Base-by-base conservation (phyloP, 2,113 vertebrate genomes). In the Dipodomys spectabilis region DNA sequence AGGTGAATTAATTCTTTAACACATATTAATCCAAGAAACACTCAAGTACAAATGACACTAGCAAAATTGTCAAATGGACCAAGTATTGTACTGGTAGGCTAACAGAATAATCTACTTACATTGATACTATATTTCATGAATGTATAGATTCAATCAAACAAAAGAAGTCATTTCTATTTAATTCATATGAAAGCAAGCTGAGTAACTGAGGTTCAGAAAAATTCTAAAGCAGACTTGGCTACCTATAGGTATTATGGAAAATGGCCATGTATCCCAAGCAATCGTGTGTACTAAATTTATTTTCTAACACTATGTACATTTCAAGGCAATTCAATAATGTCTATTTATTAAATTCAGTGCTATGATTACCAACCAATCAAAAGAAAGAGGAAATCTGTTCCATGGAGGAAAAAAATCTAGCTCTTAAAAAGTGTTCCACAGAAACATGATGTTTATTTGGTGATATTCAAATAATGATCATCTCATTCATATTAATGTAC, bases 291-390 rank as follows among this genome's bases (percentile, higher is more conserved):
- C 25, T 13, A 75, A 96, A 94, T 95, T 88, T 71, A 69, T 94
- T 78, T 86, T 87, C 85, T 68, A 86, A 81, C 71, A 91, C 49
- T 79, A 75, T 68, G 93, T 96, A 89, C 74, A 94, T 96, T 95
- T 30, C 22, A 89, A 89, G 79, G 83, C 96, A 95, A 97, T 94
- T 95, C 91, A 97, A 28, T 95, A 92, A 92, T 73, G 84, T 83
- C 85, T 94, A 30, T 82, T 95, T 93, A 91, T 97, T 91, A 92
- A 96, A 95, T 18, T 88, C 85, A 77, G 53, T 82, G 90, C 71
- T 92, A 88, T 96, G 87, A 97, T 95, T 94, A 96, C 74, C 75
- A 92, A 53, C 68, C 80, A 95, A 97, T 72, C 72, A 84, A 94
- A 94, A 96, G 53, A 97, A 95, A 96, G 64, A 81, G 81, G 77